Base-by-base conservation (phyloP, 2,113 vertebrate species). In the Anhinga rufa region DNA sequence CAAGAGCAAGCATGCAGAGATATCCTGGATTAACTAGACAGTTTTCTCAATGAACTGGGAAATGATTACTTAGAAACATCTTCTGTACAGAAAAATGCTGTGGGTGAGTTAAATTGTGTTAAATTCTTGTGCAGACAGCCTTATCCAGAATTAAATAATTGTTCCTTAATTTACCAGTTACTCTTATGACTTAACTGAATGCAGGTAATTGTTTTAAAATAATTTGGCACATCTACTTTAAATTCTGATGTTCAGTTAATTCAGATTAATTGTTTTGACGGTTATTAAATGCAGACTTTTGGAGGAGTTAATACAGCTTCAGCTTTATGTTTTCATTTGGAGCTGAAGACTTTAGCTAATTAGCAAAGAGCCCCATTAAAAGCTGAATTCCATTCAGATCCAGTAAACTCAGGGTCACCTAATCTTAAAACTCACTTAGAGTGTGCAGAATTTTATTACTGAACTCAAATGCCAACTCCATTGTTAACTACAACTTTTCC, bases 401-500 rank as follows among this genome's bases (percentile, higher is more conserved):
- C 44, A 66, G 29, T 38, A 70, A 92, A 51, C n/a, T 12, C 80
- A 82, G 72, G 44, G 29, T 78, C 48, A 44, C 28, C 26, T 57
- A 40, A 78, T 61, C 92, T 51, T 21, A 54, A 54, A 85, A 25
- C 24, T 92, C 36, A 64, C 61, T 34, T 55, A 6, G 25, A 46
- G 17, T 7, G 12, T 61, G 54, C 65, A 89, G 40, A 79, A 61
- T 85, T 88, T 95, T 95, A 92, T 86, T 82, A 48, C 46, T 76
- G 80, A 87, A 72, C 74, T 72, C 57, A 79, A 65, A 70, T 68
- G 29, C 46, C 88, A 92, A 13, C 21, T 18, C 61, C 54, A 87
- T 94, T 95, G 92, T 97, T 94, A 69, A 79, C 44, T 42, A 21
- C 6, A 80, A 72, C 5, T 46, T 93, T 92, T 74, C 86, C 87